Base-by-base conservation (phyloP, 1,140 invertebrate species). In the Catajapyx aquilonaris region DNA sequence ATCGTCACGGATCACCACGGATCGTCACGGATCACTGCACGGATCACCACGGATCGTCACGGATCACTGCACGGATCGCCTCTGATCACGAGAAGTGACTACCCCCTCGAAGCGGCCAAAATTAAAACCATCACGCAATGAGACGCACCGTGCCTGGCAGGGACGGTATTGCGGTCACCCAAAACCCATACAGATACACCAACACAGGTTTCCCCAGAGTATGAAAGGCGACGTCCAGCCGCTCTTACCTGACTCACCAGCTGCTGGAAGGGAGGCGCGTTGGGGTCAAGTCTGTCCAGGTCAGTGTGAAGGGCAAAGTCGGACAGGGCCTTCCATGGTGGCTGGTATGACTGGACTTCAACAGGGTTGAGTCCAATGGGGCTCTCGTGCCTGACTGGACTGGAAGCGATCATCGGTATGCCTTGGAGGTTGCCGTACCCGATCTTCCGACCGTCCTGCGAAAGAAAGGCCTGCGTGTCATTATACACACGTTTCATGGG, bases 221-320 rank as follows among this genome's bases (percentile, higher is more conserved):
- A n/a, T n/a, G n/a, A n/a, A 28, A 28, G n/a, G n/a, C 25, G 25
- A n/a, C 9, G n/a, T 9, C 9, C n/a, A 28, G 7, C 10, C 17
- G 9, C 11, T 46, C 51, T 56, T 65, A 88, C 84, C 77, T 90
- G 84, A 56, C 81, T 93, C 45, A 95, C 83, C 44, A 95, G 67
- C 55, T 94, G 88, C 55, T 95, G 88, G 61, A 94, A 95, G 41
- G 88, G 84, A 5, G 87, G 84, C 39, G 76, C 71, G 48, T 76
- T 75, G 10, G 81, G 73, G 49, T 81, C 80, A 48, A 83, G 71
- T 48, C 72, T 62, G 42, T 95, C 88, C 7, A 93, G 65, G 58
- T 93, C 87, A 2, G 84, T 81, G 55, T 93, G 84, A 43, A 91
- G 71, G 36, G 87, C 88, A 61, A 93, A 95, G 52, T 95, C 88